Percentiles rank a stretch among this genome's conserved stretches.
phyloP scores from a whole-genome alignment of 2,888 invertebrate genomes.

The Lobophora halterata region DNA sequence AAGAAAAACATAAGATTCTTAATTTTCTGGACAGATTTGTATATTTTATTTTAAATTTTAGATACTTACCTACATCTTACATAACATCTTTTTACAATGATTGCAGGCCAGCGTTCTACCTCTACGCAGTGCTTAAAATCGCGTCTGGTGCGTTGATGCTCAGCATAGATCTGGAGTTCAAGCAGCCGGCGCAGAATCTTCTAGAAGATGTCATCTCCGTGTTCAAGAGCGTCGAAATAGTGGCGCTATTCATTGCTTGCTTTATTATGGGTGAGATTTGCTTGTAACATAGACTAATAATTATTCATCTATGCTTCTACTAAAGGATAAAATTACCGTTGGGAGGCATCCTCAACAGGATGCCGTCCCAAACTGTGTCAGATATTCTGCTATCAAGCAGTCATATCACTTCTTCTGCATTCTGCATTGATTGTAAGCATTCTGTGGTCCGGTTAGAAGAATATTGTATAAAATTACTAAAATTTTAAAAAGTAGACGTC shows the following conservation, averaged over 20 bases:
- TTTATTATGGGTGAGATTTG: slow-evolving; percentile 85
- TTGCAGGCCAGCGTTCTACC: slow-evolving; percentile 87
- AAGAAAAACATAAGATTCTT: no score
- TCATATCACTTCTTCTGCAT: no score
- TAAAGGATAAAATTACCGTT: no score
- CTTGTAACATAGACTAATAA: no score
- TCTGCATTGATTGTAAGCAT: no score
- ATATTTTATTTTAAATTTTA: neutral
- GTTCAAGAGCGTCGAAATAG: slow-evolving; percentile 85
- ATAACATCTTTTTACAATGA: neutral
- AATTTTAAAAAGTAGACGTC: no score
- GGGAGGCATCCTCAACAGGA: no score
- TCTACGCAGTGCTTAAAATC: slow-evolving; percentile 86
- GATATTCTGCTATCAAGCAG: no score
- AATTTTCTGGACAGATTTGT: neutral
- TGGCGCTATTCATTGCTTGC: slow-evolving; percentile 86
- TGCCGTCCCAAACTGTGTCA: no score
- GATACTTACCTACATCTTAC: neutral
- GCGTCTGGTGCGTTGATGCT: slow-evolving; percentile 85
- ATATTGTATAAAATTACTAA: no score
- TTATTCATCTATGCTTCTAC: no score
- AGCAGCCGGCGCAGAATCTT: slow-evolving; percentile 86
- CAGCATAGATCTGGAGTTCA: slow-evolving; percentile 87
- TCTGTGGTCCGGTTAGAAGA: no score
- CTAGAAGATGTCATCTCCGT: slow-evolving; percentile 85